phyloP scores from a whole-genome alignment of 2,113 vertebrate genomes.

The Phalacrocorax aristotelis region DNA sequence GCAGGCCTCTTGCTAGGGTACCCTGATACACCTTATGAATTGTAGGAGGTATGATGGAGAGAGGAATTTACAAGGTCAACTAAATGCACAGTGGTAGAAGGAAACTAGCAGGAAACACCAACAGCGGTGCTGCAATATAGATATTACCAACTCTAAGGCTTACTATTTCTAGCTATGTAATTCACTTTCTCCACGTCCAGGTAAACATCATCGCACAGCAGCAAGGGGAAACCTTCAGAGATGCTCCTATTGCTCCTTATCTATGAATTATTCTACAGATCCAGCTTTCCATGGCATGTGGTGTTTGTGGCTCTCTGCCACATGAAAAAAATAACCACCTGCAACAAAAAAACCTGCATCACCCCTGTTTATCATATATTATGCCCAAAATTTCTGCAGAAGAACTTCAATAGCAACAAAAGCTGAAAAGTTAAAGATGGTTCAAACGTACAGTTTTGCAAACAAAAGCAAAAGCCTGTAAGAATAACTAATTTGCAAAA shows the following conservation, averaged over 20 bases:
- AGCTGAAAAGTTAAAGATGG: neutral
- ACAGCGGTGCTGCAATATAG: neutral
- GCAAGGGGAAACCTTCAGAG: neutral
- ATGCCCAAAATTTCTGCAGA: neutral
- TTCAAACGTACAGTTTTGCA: neutral
- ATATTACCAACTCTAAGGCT: neutral
- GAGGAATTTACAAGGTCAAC: neutral
- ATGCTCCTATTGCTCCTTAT: neutral
- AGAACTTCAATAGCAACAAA: neutral
- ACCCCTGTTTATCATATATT: neutral
- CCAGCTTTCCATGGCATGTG: rapidly evolving
- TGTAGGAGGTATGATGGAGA: neutral
- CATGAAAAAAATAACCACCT: neutral
- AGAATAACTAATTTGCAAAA: neutral
- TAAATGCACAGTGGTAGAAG: neutral
- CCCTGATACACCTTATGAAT: neutral
- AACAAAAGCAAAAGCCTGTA: neutral
- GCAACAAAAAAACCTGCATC: neutral
- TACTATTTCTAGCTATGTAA: neutral
- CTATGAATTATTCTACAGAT: neutral
- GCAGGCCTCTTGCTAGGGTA: neutral
- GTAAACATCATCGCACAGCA: neutral
- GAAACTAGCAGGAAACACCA: neutral
- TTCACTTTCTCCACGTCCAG: neutral
- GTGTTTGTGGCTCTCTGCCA: neutral